Base-by-base conservation (phyloP, 2,113 vertebrate genomes). In the Cathartes aura region DNA sequence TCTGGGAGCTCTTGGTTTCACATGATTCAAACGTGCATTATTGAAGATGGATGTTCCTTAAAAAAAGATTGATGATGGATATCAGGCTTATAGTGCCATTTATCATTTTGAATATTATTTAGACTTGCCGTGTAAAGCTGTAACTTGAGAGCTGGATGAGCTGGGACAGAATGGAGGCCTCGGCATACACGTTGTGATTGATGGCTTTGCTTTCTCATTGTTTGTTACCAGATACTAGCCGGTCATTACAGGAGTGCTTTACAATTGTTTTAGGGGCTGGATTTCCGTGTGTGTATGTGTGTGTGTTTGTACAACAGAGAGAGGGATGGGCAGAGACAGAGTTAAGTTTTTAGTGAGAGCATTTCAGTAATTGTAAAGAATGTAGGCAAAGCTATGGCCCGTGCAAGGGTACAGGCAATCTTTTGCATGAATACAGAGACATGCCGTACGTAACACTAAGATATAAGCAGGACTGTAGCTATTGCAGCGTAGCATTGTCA, bases 51-150 rank as follows among this genome's bases (percentile, higher is more conserved):
- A 99, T 99, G 99, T 99, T 98, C 98, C 98, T 99, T 99, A 99
- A 99, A 99, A 99, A 99, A 99, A 99, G 99, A 99, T 99, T 99
- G 99, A 99, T 99, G 99, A 99, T 99, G 99, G 99, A 99, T 99
- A 99, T 99, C 97, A 99, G 99, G 98, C 99, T 98, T 98, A 98
- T 99, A 98, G 98, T 98, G 98, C 99, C 99, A 99, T 99, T 99
- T 99, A 99, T 99, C 99, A 99, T 99, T 99, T 98, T 99, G 99
- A 99, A 99, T 99, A 99, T 99, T 99, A 99, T 99, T 99, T 99
- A 99, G 99, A 99, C 99, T 99, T 99, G 99, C 99, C 98, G 98
- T 98, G 99, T 99, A 99, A 99, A 99, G 99, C 99, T 99, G 99
- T 99, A 99, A 99, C 99, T 98, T 98, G 99, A 99, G 99, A 99